Evolutionary conservation across 2,113 vertebrate species (phyloP).

Genomic region (Oenanthe oenanthe): DNA sequence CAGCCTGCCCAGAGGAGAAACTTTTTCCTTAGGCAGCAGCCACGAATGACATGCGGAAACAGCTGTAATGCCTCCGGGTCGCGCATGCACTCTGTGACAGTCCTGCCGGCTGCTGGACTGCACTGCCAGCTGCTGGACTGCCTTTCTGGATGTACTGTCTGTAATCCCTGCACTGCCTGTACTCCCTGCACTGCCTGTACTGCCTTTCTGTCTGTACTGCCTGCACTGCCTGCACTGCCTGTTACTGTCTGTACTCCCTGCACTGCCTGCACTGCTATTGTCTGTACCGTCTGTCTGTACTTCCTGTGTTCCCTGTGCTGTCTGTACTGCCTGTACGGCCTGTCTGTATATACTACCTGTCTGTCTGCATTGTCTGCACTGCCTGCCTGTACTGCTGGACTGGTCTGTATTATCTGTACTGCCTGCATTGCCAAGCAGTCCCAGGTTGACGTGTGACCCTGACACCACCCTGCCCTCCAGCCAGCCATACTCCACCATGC

Average conservation of each 20-base stretch:
- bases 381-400: too few relatives aligned
- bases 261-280: too few relatives aligned
- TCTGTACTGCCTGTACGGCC: neutral
- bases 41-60: too few relatives aligned
- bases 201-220: neutral
- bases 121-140: neutral
- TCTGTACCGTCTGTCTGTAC: too few relatives aligned
- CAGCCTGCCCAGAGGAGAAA: neutral
- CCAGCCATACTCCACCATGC: too few relatives aligned
- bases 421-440: neutral
- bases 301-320: neutral
- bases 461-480: neutral
- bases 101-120: too few relatives aligned
- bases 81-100: too few relatives aligned
- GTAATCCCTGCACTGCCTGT: neutral
- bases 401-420: neutral
- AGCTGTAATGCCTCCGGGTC: too few relatives aligned
- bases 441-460: rapidly evolving
- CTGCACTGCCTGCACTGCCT: neutral
- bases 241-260: neutral
- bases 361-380: neutral
- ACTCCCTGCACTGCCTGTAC: neutral
- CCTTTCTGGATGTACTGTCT: neutral
- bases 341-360: neutral
- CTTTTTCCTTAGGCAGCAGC: neutral